Conservation (phyloP, 2,888 invertebrate genomes). For the Melitaea athalia region DNA sequence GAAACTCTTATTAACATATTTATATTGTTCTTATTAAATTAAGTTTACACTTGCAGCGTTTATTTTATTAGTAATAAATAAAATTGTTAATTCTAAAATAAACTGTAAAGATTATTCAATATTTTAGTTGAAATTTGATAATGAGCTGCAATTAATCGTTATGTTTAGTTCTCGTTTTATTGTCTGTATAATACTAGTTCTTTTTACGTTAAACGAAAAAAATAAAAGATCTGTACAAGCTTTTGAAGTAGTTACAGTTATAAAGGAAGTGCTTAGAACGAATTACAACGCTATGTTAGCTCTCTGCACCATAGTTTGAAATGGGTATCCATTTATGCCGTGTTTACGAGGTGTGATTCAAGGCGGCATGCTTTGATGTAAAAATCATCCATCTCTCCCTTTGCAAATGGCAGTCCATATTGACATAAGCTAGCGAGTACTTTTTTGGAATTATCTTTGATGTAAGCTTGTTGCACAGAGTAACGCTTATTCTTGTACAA, state of each 20-base stretch:
- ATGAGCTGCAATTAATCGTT: too few species aligned
- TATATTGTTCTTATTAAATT: conserved; percentile 53
- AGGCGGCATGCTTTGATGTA: conserved; percentile 71
- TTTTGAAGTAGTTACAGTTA: conserved; percentile 1
- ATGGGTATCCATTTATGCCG: conserved; percentile 45
- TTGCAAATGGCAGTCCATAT: conserved; percentile 65
- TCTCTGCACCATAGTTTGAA: conserved; percentile 33
- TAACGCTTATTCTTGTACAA: conserved; percentile 34
- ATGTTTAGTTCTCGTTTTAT: background rate
- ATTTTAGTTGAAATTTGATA: too few species aligned
- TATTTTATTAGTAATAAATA: background rate
- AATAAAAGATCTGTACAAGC: background rate
- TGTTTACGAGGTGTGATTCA: conserved; percentile 56
- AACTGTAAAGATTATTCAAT: too few species aligned
- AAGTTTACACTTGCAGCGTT: conserved; percentile 8
- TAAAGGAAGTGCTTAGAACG: conserved; percentile 32
- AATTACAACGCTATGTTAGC: conserved; percentile 36
- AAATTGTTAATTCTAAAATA: background rate
- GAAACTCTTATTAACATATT: conserved; percentile 32
- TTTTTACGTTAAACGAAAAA: background rate
- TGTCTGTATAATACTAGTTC: background rate
- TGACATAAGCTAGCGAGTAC: conserved; percentile 57
- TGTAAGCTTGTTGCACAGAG: background rate
- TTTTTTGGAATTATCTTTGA: conserved; percentile 41
- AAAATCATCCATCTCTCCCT: conserved; percentile 66